phyloP scores from a whole-genome alignment of 1,140 invertebrate species.

The Amyelois transitella region DNA sequence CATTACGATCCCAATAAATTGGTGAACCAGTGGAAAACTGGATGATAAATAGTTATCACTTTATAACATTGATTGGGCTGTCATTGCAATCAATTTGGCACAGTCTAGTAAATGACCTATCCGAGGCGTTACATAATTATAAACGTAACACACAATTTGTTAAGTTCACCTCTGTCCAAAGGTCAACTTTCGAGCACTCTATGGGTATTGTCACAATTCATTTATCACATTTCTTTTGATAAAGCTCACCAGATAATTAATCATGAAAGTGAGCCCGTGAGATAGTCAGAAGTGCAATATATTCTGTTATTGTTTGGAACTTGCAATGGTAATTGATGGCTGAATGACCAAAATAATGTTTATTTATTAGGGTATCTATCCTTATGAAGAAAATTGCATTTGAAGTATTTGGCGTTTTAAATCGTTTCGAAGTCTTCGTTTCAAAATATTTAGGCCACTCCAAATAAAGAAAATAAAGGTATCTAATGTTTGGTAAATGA shows the following conservation, averaged over 20 bases:
- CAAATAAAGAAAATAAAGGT: too few species aligned
- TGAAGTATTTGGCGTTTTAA: too few species aligned
- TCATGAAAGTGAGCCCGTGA: neutral
- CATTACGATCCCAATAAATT: too few species aligned
- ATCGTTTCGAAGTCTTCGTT: too few species aligned
- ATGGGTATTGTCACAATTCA: constrained; percentile 9
- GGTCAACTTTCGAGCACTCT: constrained; percentile 20
- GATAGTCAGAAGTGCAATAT: neutral
- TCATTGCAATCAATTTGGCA: neutral
- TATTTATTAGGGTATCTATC: too few species aligned
- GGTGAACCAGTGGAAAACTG: too few species aligned
- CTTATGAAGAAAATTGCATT: neutral
- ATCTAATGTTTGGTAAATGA: too few species aligned
- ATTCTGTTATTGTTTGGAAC: neutral
- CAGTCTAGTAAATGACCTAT: neutral
- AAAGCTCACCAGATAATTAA: neutral
- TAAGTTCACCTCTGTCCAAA: constrained; percentile 1
- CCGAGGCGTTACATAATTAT: neutral
- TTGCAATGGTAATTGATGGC: too few species aligned
- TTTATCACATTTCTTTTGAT: constrained; percentile 9
- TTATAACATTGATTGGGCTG: neutral
- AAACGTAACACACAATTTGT: constrained; percentile 1
- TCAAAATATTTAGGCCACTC: too few species aligned
- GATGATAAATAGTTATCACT: neutral
- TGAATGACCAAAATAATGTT: too few species aligned